Evolutionary conservation across 2,888 invertebrate genomes (phyloP).

Genomic region (Aphelenchoides bicaudatus): DNA sequence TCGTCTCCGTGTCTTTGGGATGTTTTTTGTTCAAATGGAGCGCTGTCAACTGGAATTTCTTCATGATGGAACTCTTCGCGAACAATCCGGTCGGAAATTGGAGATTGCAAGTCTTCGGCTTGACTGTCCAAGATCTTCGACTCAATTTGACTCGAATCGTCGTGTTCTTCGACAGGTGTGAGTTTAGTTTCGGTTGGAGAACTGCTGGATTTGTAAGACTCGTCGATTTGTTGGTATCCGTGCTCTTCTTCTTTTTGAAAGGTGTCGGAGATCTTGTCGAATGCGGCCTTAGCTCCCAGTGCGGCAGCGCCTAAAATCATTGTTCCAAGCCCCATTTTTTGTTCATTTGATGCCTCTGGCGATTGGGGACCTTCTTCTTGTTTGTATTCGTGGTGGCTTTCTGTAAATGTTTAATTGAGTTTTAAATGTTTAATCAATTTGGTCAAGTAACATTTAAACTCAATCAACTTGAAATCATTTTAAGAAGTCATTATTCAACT

Average conservation of each 20-base stretch:
- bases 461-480: too few relatives aligned
- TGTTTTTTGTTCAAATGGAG: background rate
- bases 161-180: background rate
- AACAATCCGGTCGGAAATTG: too few relatives aligned
- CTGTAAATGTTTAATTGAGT: too few relatives aligned
- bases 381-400: too few relatives aligned
- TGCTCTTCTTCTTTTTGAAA: conserved; percentile 17
- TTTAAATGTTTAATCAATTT: too few relatives aligned
- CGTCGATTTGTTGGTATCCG: background rate
- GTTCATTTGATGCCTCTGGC: background rate
- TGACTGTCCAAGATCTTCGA: background rate
- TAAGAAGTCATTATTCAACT: too few relatives aligned
- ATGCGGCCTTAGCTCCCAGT: conserved; percentile 2
- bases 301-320: conserved; percentile 12
- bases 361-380: background rate
- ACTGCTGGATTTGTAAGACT: conserved; percentile 3
- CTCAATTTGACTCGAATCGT: background rate
- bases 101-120: conserved; percentile 11
- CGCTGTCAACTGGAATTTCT: background rate
- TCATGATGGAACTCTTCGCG: too few relatives aligned
- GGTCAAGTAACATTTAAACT: too few relatives aligned
- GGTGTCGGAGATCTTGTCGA: conserved; percentile 10
- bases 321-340: conserved; percentile 16
- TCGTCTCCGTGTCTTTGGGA: background rate
- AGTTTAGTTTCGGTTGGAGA: background rate